Evolutionary conservation across 2,888 invertebrate genomes (phyloP).

Genomic region (Tiliacea citrago): DNA sequence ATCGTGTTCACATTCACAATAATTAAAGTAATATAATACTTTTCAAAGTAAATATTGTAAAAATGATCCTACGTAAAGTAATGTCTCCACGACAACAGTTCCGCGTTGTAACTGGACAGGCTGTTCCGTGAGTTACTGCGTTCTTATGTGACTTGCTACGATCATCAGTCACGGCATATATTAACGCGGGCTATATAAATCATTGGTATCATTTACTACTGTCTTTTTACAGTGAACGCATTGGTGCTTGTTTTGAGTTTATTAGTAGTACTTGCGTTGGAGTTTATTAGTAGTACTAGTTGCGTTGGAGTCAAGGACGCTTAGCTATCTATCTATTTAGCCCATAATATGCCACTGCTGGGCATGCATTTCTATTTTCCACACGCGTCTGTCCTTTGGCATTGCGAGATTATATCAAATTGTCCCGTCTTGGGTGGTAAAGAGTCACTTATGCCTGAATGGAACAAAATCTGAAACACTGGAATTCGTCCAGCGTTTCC

Average conservation of each 20-base stretch:
- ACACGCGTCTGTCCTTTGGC: no score
- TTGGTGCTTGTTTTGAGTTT: conserved; percentile 15
- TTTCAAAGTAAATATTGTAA: neutral
- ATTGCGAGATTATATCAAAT: no score
- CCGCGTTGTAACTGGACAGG: conserved; percentile 41
- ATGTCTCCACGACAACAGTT: conserved; percentile 31
- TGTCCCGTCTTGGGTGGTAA: no score
- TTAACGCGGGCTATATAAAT: conserved; percentile 21
- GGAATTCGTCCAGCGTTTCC: no score
- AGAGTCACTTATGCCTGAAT: neutral
- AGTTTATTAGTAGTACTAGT: conserved; percentile 19
- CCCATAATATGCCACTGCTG: no score
- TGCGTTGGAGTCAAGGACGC: no score
- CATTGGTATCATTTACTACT: conserved; percentile 7
- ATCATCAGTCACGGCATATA: conserved; percentile 30
- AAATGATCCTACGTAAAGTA: conserved; percentile 7
- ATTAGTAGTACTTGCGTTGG: conserved; percentile 12
- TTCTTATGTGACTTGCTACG: conserved; percentile 37
- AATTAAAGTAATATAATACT: no score
- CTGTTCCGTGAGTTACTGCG: conserved; percentile 49
- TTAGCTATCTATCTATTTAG: no score
- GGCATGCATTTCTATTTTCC: no score
- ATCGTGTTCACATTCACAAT: no score
- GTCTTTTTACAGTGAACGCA: conserved; percentile 10
- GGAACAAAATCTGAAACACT: neutral